Evolutionary conservation across 92 coral and sea anemone genomes (phyloP), one percentile per base, ranked within the genome.

Genomic region (Parazoanthus swiftii): DNA sequence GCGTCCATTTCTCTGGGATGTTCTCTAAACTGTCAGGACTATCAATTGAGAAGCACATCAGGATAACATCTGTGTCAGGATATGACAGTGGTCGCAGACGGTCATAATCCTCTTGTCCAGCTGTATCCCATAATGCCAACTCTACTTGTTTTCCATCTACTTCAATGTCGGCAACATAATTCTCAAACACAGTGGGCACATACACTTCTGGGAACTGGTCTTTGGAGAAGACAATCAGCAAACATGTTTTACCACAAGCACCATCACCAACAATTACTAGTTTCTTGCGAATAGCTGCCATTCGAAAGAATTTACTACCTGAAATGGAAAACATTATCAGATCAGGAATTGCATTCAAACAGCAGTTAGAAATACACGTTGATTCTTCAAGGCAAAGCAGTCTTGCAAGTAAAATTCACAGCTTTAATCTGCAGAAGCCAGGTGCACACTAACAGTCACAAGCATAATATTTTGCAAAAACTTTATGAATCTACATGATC

Each of bases 1-100:
- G 99, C 16, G 98, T 95, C 99, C 99, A 96, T 91, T 95, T 96
- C 92, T 96, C 98, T 25, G 96, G 96, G 91, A 96, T 95, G 92
- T 95, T 96, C 86, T 96, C 98, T 91, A 96, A 95, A 92, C 96
- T 96, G 92, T 95, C 98, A 4, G 98, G 99, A 86, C 98, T 93
- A 88, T 96, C 99, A 86, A 96, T 94, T 21, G 99, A 95, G 90
- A 95, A 96, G 90, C 98, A 96, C 98, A 96, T 95, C 91, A 96
- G 85, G 81, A 96, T 93, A 70, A 96, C 98, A 93, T 96, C 98
- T 33, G 98, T 93, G 90, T 93, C 99, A 1, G 99, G 99, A 86
- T 96, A 96, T 21, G 98, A 94, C 71, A 96, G 91, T 25, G 99
- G 98, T 37, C 99, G 94, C 74, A 96, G 95, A 70, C 98, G 90